Conservation (phyloP, 2,797 vertebrate genomes). For the Catostomus latipinnis region DNA sequence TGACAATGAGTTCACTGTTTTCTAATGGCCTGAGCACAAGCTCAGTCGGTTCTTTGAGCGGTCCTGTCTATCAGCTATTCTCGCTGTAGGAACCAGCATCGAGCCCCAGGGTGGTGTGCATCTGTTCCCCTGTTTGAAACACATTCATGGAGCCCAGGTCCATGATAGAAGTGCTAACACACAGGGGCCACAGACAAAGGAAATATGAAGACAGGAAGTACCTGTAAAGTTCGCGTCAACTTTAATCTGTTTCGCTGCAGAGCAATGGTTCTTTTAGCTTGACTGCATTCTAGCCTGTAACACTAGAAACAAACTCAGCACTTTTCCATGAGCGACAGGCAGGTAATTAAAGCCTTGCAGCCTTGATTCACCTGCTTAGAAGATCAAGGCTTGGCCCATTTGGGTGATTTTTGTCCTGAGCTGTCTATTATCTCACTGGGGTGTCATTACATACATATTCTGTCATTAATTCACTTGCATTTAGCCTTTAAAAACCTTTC, state of each 20-base stretch:
- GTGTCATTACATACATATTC: slow-evolving; percentile 74
- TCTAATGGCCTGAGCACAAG: no score
- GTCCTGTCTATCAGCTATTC: slow-evolving; percentile 13
- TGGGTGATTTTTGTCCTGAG: slow-evolving; percentile 68
- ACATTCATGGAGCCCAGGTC: slow-evolving; percentile 49
- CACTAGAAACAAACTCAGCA: slow-evolving; percentile 65
- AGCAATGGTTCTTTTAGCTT: slow-evolving; percentile 44
- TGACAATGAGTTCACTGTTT: no score
- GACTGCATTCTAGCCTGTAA: slow-evolving; percentile 54
- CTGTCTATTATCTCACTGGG: slow-evolving; percentile 72
- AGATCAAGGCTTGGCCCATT: slow-evolving; percentile 74
- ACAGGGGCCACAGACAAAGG: slow-evolving; percentile 24
- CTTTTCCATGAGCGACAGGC: slow-evolving; percentile 68
- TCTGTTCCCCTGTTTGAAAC: slow-evolving; percentile 65
- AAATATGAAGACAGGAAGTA: slow-evolving; percentile 27
- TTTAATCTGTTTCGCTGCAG: slow-evolving; percentile 59
- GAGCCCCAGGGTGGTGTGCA: slow-evolving; percentile 57
- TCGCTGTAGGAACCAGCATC: slow-evolving; percentile 35
- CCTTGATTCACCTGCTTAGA: slow-evolving; percentile 74
- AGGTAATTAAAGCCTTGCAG: slow-evolving; percentile 75
- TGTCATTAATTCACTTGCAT: slow-evolving; percentile 66
- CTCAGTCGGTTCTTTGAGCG: neutral
- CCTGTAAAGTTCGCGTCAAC: slow-evolving; percentile 51
- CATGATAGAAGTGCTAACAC: neutral
- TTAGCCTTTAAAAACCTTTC: slow-evolving; percentile 58